Conservation (phyloP, 2,888 invertebrate genomes). For the Platycheirus rosarum region DNA sequence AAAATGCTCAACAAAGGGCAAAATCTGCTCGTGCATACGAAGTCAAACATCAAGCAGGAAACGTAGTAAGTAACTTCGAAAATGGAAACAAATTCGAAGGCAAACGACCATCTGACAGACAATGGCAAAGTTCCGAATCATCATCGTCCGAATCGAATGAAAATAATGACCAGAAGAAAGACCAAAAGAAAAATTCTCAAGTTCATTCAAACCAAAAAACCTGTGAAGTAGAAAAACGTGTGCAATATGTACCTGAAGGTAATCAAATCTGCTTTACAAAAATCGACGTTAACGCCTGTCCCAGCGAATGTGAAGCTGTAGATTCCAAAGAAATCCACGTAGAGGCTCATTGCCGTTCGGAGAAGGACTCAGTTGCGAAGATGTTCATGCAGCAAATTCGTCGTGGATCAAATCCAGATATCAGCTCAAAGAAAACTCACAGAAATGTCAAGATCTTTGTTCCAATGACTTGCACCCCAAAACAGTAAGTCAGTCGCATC, state of each 20-base stretch:
- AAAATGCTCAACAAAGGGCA: conserved; percentile 82
- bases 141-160: conserved; percentile 59
- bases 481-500: conserved; percentile 33
- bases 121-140: conserved; percentile 48
- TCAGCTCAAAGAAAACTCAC: conserved; percentile 80
- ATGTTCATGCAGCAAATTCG: conserved; percentile 80
- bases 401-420: conserved; percentile 83
- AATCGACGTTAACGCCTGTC: conserved; percentile 84
- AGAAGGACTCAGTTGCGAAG: conserved; percentile 74
- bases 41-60: conserved; percentile 78
- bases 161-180: conserved; percentile 58
- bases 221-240: conserved; percentile 81
- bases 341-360: conserved; percentile 82
- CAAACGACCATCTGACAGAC: conserved; percentile 51
- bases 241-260: conserved; percentile 84
- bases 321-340: conserved; percentile 78
- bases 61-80: conserved; percentile 82
- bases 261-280: conserved; percentile 86
- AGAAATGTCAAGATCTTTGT: conserved; percentile 79
- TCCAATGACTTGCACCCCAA: conserved; percentile 76
- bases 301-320: conserved; percentile 82
- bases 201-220: conserved; percentile 6
- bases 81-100: conserved; percentile 71
- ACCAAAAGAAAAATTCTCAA: conserved; percentile 64
- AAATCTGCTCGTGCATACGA: conserved; percentile 82